Evolutionary conservation across 2,113 vertebrate genomes (phyloP).

Genomic region (Percopsis transmontana): DNA sequence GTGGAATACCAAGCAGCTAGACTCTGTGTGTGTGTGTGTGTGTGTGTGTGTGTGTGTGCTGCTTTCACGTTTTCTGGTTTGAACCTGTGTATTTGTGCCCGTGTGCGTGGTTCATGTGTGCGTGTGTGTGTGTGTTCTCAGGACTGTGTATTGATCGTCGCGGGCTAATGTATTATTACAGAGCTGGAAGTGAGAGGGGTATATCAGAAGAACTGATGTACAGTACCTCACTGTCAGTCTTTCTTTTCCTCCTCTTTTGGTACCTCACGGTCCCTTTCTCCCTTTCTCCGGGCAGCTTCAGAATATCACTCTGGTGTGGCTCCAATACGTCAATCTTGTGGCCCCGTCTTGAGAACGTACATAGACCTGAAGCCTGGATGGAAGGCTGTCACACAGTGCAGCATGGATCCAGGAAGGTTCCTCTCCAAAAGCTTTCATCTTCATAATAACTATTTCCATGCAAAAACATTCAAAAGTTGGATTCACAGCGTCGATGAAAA

Average conservation of each 20-base stretch:
- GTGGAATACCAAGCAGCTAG: slow-evolving; percentile 42
- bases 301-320: too few relatives aligned
- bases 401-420: too few relatives aligned
- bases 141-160: slow-evolving; percentile 47
- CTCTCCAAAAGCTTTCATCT: too few relatives aligned
- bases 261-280: not conserved
- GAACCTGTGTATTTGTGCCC: not conserved
- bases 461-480: too few relatives aligned
- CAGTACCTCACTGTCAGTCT: slow-evolving; percentile 27
- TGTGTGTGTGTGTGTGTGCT: not conserved
- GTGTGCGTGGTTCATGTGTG: not conserved
- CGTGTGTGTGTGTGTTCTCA: too few relatives aligned
- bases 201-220: slow-evolving; percentile 20
- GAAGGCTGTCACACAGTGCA: too few relatives aligned
- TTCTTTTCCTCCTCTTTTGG: not conserved
- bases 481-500: too few relatives aligned
- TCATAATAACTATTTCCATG: too few relatives aligned
- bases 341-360: too few relatives aligned
- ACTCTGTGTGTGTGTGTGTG: slow-evolving; percentile 23
- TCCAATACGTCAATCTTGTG: too few relatives aligned
- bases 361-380: too few relatives aligned
- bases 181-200: slow-evolving; percentile 23
- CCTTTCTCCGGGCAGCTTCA: not conserved
- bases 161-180: slow-evolving; percentile 65
- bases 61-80: too few relatives aligned